Evolutionary conservation across 2,797 vertebrate genomes (phyloP), one percentile per base, ranked within the genome.

Genomic region (Cyclura pinguis): DNA sequence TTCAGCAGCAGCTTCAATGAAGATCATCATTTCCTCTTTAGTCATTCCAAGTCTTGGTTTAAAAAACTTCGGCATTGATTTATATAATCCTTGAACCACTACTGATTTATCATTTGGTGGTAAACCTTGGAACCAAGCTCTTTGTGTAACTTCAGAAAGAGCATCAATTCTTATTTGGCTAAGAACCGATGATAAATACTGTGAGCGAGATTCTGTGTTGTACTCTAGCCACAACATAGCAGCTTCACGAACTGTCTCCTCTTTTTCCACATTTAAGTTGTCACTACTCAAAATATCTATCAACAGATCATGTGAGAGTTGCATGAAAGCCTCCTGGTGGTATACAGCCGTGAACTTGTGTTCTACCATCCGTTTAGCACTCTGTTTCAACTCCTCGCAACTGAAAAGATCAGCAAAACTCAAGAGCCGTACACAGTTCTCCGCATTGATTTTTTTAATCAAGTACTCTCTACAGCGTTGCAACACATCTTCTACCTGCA

Each of bases 51-150:
- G 97, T 52, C 99, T 97, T 1, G 99, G 99, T 93, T 99, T 99
- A 97, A 99, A 99, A 95, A 99, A 99, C 97, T 99, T 99, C 93
- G 99, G 99, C 99, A 99, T 99, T 1, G 99, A 99, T 96, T 99
- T 99, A 96, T 99, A 99, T 50, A 99, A 98, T 78, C 99, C 99
- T 96, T 99, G 99, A 84, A 99, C 99, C 95, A 99, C 99, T 88
- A 99, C 99, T 0, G 99, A 99, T 94, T 99, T 99, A 94, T 99
- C 99, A 0, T 99, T 99, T 27, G 99, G 99, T 0, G 99, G 99
- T 89, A 99, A 97, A 35, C 99, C 99, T 95, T 99, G 98, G 95
- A 99, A 99, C 99, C 99, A 99, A 94, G 99, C 99, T 32, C 99
- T 98, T 96, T 99, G 99, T 0, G 99, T 99, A 24, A 99, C 99